Evolutionary conservation across 2,797 vertebrate species (phyloP).

Genomic region (Acestrorhynchus altus): DNA sequence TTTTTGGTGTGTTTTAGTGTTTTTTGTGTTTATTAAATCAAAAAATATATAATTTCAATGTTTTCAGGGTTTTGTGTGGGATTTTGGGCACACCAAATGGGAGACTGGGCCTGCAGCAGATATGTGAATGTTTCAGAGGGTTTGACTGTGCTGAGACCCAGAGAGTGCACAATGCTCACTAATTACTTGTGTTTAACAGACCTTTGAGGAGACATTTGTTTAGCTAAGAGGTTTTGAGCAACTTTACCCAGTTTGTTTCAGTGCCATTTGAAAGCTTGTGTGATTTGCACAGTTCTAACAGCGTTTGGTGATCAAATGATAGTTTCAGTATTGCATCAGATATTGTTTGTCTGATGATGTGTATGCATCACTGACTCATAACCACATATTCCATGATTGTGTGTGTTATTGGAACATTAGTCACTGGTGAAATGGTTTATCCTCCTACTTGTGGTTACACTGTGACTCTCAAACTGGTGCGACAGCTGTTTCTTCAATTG

Average conservation of each 20-base stretch:
- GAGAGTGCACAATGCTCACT: neutral
- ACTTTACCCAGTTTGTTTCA: neutral
- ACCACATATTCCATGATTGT: conserved; percentile 14
- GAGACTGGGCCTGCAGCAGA: no score
- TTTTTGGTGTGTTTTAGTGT: no score
- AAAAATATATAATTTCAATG: no score
- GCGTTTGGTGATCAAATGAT: neutral
- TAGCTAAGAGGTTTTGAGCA: neutral
- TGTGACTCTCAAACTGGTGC: neutral
- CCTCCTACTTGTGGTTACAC: conserved; percentile 14
- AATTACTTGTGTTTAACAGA: neutral
- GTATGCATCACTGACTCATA: conserved; percentile 35
- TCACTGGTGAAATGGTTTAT: conserved; percentile 18
- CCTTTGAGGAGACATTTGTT: neutral
- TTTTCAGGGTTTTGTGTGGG: no score
- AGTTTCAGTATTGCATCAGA: neutral
- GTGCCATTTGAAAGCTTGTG: neutral
- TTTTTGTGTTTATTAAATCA: no score
- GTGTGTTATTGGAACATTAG: conserved; percentile 10
- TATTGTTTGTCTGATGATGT: neutral
- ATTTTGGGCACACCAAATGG: no score
- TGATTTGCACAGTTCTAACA: neutral
- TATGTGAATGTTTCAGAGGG: no score
- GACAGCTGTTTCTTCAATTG: neutral
- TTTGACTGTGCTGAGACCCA: no score